Conservation (phyloP, 2,888 invertebrate species). For the Pyrrhosoma nymphula region DNA sequence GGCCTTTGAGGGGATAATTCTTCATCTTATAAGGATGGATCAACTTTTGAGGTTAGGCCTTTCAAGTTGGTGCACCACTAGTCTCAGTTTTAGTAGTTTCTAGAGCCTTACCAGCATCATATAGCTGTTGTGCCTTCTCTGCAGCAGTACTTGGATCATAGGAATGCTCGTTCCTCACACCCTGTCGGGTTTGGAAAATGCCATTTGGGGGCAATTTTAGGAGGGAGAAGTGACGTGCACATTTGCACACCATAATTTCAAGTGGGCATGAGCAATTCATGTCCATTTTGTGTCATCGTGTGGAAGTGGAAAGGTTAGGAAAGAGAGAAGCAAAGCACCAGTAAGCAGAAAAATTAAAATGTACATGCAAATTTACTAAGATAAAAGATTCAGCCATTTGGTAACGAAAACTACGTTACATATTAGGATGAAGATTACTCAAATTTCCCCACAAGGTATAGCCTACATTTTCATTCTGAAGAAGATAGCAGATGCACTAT, state of each 20-base stretch:
- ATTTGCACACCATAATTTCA: conserved; percentile 76
- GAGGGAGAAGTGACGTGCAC: conserved; percentile 72
- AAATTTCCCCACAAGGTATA: too few relatives aligned
- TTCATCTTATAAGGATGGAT: too few relatives aligned
- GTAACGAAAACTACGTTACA: background rate
- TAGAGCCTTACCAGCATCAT: conserved; percentile 81
- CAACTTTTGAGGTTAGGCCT: background rate
- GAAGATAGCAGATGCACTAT: too few relatives aligned
- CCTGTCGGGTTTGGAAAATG: conserved; percentile 70
- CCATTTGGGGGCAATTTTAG: background rate
- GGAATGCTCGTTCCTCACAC: conserved; percentile 82
- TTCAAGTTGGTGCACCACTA: background rate
- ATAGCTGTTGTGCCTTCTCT: conserved; percentile 85
- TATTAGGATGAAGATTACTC: too few relatives aligned
- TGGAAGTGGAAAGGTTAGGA: background rate
- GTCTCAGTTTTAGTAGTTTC: background rate
- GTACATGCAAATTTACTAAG: background rate
- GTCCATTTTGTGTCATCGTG: background rate
- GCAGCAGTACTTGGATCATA: conserved; percentile 85
- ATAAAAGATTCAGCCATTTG: background rate
- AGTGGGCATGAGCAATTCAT: background rate
- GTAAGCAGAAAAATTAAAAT: conserved; percentile 46
- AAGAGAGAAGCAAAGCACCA: conserved; percentile 54
- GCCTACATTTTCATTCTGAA: too few relatives aligned
- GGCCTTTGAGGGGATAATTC: too few relatives aligned